Conservation (phyloP, 2,113 vertebrate species). For the Sorex araneus region DNA sequence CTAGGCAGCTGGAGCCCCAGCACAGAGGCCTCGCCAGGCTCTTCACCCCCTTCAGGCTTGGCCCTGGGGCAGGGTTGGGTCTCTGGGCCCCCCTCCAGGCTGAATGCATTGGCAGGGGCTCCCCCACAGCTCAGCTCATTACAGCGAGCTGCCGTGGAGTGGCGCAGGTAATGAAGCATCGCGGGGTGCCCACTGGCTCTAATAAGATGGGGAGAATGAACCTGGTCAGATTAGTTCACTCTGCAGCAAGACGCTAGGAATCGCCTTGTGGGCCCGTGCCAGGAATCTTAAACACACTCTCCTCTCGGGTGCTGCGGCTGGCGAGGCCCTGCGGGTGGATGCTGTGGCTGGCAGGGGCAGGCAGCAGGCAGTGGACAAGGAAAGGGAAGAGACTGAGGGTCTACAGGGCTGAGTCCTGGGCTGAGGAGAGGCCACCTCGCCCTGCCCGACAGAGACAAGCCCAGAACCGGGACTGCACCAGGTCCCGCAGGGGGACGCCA, state of each 20-base stretch:
- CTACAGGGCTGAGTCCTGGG: no score
- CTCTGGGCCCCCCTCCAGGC: background rate
- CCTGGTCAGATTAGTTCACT: conserved; percentile 86
- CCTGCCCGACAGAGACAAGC: no score
- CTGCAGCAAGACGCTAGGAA: conserved; percentile 80
- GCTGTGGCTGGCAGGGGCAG: no score
- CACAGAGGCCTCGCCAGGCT: background rate
- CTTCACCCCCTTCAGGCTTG: background rate
- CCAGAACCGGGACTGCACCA: no score
- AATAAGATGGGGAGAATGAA: conserved; percentile 88
- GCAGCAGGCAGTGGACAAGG: no score
- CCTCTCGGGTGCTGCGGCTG: background rate
- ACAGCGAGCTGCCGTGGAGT: conserved; percentile 80
- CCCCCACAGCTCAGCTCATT: conserved; percentile 73
- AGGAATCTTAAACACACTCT: conserved; percentile 84
- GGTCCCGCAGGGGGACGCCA: no score
- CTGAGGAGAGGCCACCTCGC: no score
- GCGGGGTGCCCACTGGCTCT: conserved; percentile 85
- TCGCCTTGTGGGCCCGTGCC: conserved; percentile 66
- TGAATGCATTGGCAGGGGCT: background rate
- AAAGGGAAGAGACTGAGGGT: no score
- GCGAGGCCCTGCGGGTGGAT: no score
- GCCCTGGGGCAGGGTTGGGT: background rate
- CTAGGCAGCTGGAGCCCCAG: background rate
- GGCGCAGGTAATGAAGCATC: conserved; percentile 87